Base-by-base conservation (phyloP, 2,113 vertebrate species). In the Climacteris rufus region DNA sequence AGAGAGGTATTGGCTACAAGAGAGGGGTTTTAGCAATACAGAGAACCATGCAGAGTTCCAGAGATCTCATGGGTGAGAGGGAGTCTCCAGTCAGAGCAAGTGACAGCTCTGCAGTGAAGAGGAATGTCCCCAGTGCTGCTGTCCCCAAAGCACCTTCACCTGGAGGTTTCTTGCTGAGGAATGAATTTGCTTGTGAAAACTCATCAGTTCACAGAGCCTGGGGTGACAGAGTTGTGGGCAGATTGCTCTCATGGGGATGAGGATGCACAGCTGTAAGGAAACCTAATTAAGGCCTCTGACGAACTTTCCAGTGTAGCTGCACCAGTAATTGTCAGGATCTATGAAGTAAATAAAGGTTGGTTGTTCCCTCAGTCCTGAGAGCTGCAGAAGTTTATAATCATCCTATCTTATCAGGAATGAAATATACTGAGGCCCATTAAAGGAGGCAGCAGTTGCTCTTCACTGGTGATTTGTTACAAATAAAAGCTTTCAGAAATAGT, bases 401-500 rank as follows among this genome's bases (percentile, higher is more conserved):
- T 81, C 52, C 40, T 87, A 5, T 83, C 63, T 86, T 85, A 83
- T 1, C 68, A 56, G 82, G 50, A 83, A 52, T 59, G 15, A 92
- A 90, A 60, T 11, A 18, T 19, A 39, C 30, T 53, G 72, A 81
- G 27, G 35, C 6, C 1, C 69, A 11, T 89, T 89, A 60, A 83
- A 89, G 56, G 47, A 75, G 47, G 30, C 60, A 66, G 54, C 0
- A 0, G 15, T 83, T 90, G 60, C 39, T 77, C 1, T 85, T 94
- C 35, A 30, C 35, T 71, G 72, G n/a, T 78, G 61, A 74, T 89
- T 89, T 89, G 60, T 75, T 75, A 70, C 27, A 94, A 86, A 86
- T 59, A 44, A 77, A 92, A 64, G 39, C 69, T 89, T 94, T 91
- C 69, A 96, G 83, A 93, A 94, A 49, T 25, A 28, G 61, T 56